Base-by-base conservation (phyloP, 2,888 invertebrate genomes). In the Herminia tarsipennalis region DNA sequence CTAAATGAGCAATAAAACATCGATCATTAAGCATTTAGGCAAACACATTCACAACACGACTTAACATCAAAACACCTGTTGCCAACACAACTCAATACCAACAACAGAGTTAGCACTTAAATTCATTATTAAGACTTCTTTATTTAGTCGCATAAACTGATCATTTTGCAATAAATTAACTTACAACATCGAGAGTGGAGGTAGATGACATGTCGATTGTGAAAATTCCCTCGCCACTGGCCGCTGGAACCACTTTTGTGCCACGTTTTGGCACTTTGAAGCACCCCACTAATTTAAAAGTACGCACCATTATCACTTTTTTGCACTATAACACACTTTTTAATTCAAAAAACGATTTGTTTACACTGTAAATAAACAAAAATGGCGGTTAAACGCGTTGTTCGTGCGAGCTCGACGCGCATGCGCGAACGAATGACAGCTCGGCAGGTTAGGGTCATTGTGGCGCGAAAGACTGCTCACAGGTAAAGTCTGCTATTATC, bases 151-250 rank as follows among this genome's bases (percentile, higher is more conserved):
- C 14, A 0, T 53, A 53, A 37, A 42, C 42, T 32, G 20, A 48
- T 58, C 50, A 59, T 49, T 56, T 66, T 56, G 52, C 44, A 48
- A 56, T n/a, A n/a, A n/a, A n/a, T 56, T 57, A 56, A 84, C 88
- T 86, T 72, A 88, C 89, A 22, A 88, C 77, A 71, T 90, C 88
- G 68, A 91, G 59, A 5, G 90, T 90, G 3, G 83, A 83, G 5
- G 83, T 82, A 32, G 86, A 85, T 2, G 86, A 85, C 83, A 85
- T 79, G 46, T 76, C 86, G 20, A 89, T 87, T 29, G 88, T 88
- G 50, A 74, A 90, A 32, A 90, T 81, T 6, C 84, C 85, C 20
- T 84, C 83, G 1, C 71, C 76, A 55, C 73, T 76, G 1, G 73
- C 57, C 0, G 78, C 71, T 1, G 90, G 90, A 0, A 82, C 81